phyloP scores from a whole-genome alignment of 1,140 invertebrate genomes.

The Physella acuta region DNA sequence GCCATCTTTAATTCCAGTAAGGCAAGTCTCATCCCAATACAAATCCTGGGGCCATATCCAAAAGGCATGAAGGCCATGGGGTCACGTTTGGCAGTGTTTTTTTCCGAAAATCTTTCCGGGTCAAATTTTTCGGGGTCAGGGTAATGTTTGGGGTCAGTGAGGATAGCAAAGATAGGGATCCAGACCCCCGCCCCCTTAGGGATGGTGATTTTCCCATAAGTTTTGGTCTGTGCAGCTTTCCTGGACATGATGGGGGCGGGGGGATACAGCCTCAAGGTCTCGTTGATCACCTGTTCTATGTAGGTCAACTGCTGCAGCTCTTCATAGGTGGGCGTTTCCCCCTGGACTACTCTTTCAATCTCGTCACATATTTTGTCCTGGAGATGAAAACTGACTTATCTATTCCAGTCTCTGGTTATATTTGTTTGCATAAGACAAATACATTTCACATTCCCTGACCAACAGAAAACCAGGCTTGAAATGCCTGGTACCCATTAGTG shows the following conservation, averaged over 20 bases:
- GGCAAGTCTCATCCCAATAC: slow-evolving; percentile 70
- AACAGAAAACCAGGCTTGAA: no score
- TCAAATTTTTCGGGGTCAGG: slow-evolving; percentile 7
- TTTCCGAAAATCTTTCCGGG: slow-evolving; percentile 6
- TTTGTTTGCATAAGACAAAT: no score
- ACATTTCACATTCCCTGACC: no score
- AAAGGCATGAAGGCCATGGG: slow-evolving; percentile 61
- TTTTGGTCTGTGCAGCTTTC: not conserved
- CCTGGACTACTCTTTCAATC: not conserved
- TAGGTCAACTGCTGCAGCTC: slow-evolving; percentile 23
- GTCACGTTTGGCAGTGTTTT: slow-evolving; percentile 28
- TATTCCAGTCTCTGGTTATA: no score
- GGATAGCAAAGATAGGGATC: not conserved
- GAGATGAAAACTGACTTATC: no score
- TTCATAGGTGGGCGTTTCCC: slow-evolving; percentile 19
- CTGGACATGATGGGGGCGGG: not conserved
- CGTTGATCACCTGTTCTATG: slow-evolving; percentile 26
- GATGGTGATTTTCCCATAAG: slow-evolving; percentile 2
- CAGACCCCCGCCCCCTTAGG: not conserved
- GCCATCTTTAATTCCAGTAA: slow-evolving; percentile 71
- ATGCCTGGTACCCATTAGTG: no score
- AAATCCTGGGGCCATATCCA: slow-evolving; percentile 63
- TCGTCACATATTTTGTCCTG: not conserved
- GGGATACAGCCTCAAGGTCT: slow-evolving; percentile 19
- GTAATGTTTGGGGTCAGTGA: not conserved